phyloP scores from a whole-genome alignment of 2,797 vertebrate genomes.

The Oreortyx pictus region DNA sequence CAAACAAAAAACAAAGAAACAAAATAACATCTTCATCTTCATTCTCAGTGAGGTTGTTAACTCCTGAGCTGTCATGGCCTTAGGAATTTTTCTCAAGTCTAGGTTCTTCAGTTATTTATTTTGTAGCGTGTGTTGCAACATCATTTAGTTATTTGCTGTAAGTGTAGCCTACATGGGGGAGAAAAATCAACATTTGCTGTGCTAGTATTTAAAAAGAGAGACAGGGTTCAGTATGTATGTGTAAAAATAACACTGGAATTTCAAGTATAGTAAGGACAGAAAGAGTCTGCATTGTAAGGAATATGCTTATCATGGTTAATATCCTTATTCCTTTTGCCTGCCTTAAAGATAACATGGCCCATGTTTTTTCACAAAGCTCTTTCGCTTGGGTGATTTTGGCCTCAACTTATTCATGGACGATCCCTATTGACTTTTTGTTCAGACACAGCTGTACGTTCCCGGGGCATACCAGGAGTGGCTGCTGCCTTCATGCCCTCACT shows the following conservation, averaged over 20 bases:
- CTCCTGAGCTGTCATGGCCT: neutral
- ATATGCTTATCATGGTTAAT: neutral
- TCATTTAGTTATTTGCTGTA: neutral
- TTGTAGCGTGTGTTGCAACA: neutral
- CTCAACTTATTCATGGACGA: neutral
- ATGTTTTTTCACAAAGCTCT: neutral
- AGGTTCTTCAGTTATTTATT: neutral
- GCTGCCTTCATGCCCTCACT: fast-evolving
- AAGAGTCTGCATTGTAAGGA: neutral
- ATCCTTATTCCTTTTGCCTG: neutral
- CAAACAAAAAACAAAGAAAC: too few relatives aligned
- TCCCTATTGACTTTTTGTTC: neutral
- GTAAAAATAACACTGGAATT: neutral
- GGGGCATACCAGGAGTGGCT: fast-evolving
- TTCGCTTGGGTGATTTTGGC: neutral
- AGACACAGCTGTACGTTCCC: neutral
- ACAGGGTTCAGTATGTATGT: neutral
- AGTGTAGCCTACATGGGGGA: neutral
- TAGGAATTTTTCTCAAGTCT: neutral
- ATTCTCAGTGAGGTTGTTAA: neutral
- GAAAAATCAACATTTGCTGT: neutral
- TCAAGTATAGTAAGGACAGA: neutral
- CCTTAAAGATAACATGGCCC: neutral
- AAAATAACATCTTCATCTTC: too few relatives aligned
- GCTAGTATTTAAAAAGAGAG: neutral